Evolutionary conservation across 2,797 vertebrate species (phyloP).

Genomic region (Bucorvus abyssinicus): DNA sequence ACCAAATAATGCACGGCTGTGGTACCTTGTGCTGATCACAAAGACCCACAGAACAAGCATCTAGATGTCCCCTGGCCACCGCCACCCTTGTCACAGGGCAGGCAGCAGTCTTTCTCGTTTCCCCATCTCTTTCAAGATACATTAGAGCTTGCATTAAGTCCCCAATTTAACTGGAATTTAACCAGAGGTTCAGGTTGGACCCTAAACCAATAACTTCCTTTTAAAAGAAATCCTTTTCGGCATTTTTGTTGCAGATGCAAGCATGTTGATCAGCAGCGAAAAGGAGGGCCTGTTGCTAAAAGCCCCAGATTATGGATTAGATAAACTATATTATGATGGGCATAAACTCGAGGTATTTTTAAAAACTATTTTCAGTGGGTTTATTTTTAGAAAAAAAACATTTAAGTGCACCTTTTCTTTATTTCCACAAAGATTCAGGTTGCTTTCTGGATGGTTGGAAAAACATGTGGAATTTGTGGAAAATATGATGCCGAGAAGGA

Average conservation of each 20-base stretch:
- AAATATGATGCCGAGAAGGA: constrained; percentile 79
- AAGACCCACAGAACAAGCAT: not conserved
- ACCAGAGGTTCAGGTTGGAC: not conserved
- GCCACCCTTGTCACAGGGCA: not conserved
- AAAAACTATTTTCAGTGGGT: not conserved
- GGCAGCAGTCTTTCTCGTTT: not conserved
- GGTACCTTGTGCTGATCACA: not conserved
- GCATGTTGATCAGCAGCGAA: constrained; percentile 64
- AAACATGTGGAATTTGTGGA: constrained; percentile 84
- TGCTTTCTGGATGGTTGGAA: constrained; percentile 82
- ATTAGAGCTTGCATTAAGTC: not conserved
- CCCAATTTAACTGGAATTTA: not conserved
- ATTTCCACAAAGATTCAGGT: constrained; percentile 74
- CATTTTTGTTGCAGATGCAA: constrained; percentile 17
- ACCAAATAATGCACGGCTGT: not conserved
- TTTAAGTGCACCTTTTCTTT: not conserved
- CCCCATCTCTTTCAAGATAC: not conserved
- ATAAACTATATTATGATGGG: constrained; percentile 76
- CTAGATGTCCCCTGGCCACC: not conserved
- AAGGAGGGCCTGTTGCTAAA: constrained; percentile 71
- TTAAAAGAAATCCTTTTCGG: not conserved
- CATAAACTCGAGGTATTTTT: constrained; percentile 70
- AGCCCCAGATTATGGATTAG: constrained; percentile 75
- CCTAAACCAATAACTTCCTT: not conserved
- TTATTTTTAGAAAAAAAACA: not conserved